phyloP scores from a whole-genome alignment of 2,113 vertebrate genomes.

The Perca fluviatilis region DNA sequence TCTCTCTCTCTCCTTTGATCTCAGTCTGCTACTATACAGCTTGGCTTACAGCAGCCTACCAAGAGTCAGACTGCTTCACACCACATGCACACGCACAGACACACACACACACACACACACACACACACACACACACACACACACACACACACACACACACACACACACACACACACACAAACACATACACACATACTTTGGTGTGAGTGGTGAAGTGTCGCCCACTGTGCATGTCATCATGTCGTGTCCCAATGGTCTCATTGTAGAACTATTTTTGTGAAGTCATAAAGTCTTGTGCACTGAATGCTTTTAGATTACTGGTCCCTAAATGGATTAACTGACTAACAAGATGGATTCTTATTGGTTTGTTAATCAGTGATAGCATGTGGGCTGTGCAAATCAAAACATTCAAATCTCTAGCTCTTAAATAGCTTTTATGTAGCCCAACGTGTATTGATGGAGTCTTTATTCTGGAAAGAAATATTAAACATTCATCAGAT shows the following conservation, averaged over 20 bases:
- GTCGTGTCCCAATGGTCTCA: constrained; percentile 35
- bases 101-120: constrained; percentile 22
- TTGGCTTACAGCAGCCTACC: constrained; percentile 60
- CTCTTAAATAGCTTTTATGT: background rate
- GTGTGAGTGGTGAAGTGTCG: constrained; percentile 27
- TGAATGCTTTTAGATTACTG: constrained; percentile 10
- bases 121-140: constrained; percentile 20
- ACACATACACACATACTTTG: constrained; percentile 15
- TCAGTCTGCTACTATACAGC: constrained; percentile 74
- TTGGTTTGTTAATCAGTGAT: background rate
- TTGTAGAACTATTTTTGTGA: constrained; percentile 25
- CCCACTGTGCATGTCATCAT: constrained; percentile 40
- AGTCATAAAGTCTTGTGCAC: background rate
- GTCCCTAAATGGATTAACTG: background rate
- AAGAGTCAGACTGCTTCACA: constrained; percentile 41
- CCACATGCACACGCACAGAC: constrained; percentile 9
- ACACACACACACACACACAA: constrained; percentile 21
- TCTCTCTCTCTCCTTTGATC: constrained; percentile 51
- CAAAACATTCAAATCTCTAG: background rate
- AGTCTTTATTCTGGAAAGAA: background rate
- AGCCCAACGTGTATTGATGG: background rate
- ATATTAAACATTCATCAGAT: background rate
- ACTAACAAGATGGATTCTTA: background rate
- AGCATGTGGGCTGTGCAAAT: background rate
- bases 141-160: constrained; percentile 13